Conservation (phyloP, 2,797 vertebrate genomes). For the Denticeps clupeoides region DNA sequence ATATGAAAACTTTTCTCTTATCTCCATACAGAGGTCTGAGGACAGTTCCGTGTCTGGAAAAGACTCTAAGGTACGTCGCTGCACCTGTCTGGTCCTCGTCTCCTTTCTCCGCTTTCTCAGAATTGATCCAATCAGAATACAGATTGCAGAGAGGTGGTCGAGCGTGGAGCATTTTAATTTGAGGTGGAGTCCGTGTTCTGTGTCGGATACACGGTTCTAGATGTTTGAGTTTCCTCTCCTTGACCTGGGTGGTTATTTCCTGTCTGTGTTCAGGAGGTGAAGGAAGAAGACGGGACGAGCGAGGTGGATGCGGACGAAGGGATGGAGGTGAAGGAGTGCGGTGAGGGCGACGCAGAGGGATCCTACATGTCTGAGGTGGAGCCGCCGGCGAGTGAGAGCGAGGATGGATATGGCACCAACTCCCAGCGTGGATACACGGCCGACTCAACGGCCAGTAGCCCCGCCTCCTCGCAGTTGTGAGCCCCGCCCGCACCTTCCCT, state of each 20-base stretch:
- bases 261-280: slow-evolving; percentile 63
- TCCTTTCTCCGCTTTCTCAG: too few relatives aligned
- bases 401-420: slow-evolving; percentile 89
- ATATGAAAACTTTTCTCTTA: too few relatives aligned
- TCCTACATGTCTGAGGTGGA: slow-evolving; percentile 93
- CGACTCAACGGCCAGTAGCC: slow-evolving; percentile 95
- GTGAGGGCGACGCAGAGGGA: slow-evolving; percentile 66
- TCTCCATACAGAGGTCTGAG: too few relatives aligned
- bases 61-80: slow-evolving; percentile 66
- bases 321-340: slow-evolving; percentile 86
- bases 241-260: slow-evolving; percentile 1
- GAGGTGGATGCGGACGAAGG: slow-evolving; percentile 70
- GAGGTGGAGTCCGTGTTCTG: too few relatives aligned
- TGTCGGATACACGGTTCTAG: too few relatives aligned
- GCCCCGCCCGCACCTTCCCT: too few relatives aligned
- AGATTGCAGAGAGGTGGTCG: too few relatives aligned
- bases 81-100: too few relatives aligned
- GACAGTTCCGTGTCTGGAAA: slow-evolving; percentile 66
- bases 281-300: slow-evolving; percentile 88
- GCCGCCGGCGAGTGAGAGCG: slow-evolving; percentile 89
- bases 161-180: too few relatives aligned
- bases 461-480: slow-evolving; percentile 96
- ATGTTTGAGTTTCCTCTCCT: slow-evolving; percentile 12
- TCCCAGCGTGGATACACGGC: slow-evolving; percentile 86
- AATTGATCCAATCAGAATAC: too few relatives aligned